These are phyloP conservation scores for Xerus rutilus DNA, from an alignment of 2,797 vertebrate species.

Conservation along the genomic window DNA sequence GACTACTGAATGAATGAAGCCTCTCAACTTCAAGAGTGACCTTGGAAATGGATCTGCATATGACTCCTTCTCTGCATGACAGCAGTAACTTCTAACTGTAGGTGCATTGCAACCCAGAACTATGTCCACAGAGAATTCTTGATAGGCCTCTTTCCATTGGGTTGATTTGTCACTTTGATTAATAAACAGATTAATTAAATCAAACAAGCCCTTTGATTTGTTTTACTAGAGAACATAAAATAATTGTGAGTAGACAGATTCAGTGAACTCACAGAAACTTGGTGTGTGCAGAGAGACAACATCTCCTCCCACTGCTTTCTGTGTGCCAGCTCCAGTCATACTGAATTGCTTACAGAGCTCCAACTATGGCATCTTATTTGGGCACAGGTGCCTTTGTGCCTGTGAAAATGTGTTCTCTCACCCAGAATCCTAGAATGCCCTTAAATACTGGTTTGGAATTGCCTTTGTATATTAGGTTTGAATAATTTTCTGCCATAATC, in stretches of 20 bases:
- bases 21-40: background rate
- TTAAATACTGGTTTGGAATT: background rate
- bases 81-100: background rate
- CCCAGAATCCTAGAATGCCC: background rate
- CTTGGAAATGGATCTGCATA: background rate
- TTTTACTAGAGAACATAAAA: background rate
- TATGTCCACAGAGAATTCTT: background rate
- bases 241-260: background rate
- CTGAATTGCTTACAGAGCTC: background rate
- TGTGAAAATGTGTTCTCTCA: background rate
- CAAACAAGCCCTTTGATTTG: background rate
- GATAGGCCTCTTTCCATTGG: background rate
- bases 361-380: accelerated
- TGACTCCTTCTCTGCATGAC: background rate
- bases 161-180: background rate
- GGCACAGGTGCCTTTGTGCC: no score
- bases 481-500: slow-evolving; percentile 18
- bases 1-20: background rate
- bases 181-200: background rate
- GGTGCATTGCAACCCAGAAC: background rate
- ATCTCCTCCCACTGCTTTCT: background rate
- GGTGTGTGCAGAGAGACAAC: background rate
- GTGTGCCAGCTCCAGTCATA: background rate
- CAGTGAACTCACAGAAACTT: background rate
- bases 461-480: background rate